Evolutionary conservation across 2,888 invertebrate species (phyloP).

Genomic region (Diploptera punctata): DNA sequence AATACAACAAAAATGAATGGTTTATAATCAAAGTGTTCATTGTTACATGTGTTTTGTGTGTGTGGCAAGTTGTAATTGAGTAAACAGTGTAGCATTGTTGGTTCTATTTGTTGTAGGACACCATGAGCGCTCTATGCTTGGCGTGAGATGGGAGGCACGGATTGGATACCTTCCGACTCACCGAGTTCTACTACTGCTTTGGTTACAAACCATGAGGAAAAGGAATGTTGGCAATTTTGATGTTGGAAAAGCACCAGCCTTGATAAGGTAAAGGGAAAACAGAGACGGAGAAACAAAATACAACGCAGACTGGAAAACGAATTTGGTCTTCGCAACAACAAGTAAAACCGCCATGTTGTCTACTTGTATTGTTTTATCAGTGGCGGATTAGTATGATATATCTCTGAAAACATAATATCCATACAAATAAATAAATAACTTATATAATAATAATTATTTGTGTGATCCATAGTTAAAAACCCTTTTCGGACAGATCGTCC

Average conservation of each 20-base stretch:
- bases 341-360: conserved; percentile 30
- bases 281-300: conserved; percentile 9
- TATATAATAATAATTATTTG: no score
- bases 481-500: no score
- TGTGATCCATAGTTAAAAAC: no score
- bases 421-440: no score
- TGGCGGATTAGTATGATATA: no score
- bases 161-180: conserved; percentile 37
- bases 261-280: no score
- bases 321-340: conserved; percentile 17
- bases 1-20: no score
- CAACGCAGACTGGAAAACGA: conserved; percentile 21
- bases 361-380: conserved; percentile 37
- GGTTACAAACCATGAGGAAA: conserved; percentile 32
- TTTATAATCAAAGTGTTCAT: no score
- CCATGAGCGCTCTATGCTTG: conserved; percentile 6
- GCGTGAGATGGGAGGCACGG: not conserved
- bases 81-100: not conserved
- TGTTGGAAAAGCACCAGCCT: conserved; percentile 34
- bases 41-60: no score
- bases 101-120: conserved; percentile 10
- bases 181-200: conserved; percentile 30
- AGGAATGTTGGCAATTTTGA: conserved; percentile 42
- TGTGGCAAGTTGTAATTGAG: no score
- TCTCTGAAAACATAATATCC: no score